Base-by-base conservation (phyloP, 2,888 invertebrate genomes). In the Ariolimax columbianus region DNA sequence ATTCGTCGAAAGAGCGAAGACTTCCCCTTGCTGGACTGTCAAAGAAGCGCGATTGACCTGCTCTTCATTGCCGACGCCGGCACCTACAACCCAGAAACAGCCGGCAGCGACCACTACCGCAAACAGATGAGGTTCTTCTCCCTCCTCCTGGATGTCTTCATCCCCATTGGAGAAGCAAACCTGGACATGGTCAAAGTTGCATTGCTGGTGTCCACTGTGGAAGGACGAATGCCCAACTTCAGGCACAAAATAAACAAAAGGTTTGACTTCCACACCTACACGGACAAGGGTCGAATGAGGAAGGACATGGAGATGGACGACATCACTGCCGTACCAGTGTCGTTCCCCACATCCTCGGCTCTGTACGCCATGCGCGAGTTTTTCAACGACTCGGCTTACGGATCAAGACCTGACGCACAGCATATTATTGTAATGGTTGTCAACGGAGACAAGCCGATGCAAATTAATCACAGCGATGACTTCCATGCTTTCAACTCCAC, bases 61-160 rank as follows among this genome's bases (percentile, higher is more conserved):
- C 77, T 83, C 36, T 83, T 83, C 59, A 55, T 83, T 14, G 77
- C 77, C 36, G 82, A 82, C 63, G 75, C 59, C 4, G 82, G 82
- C 19, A 82, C 82, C 6, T 17, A 11, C 19, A 75, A 70, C 19
- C 63, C 82, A 51, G 72, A 75, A 38, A 77, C 70, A 2, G 19
- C 36, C 1, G 70, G 77, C 43, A 77, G n/a, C 0, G 51, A 77
- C n/a, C 66, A 83, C 66, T 77, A 83, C 51, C 26, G 66, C 33
- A 77, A 83, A 68, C 77, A 77, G 55, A 77, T 77, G 83, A 38
- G 17, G 36, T 77, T 83, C 68, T 83, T 83, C 68, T 33, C 77
- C 33, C 68, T 63, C 19, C 51, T 83, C 0, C n/a, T 83, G n/a
- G 83, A 83, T 11, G 83, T 83, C 51, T 83, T 83, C 38, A 2